A percentile compares a stretch with the other conserved stretches of the same genome.
Conservation (phyloP, 2,113 vertebrate species). For the Corapipo altera region DNA sequence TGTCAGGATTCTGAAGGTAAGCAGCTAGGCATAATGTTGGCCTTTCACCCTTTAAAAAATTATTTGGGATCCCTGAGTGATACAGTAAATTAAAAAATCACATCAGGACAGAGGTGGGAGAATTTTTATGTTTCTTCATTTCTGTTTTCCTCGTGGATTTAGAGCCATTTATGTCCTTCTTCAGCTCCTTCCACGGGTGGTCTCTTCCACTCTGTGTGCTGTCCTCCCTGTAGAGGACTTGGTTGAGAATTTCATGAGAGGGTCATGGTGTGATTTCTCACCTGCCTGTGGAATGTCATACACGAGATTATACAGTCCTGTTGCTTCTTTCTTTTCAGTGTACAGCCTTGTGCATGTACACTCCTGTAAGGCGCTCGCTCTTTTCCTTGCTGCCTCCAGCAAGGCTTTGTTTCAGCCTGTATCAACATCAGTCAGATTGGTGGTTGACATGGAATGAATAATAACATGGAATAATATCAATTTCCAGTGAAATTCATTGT, state of each 20-base stretch:
- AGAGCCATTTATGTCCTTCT: neutral
- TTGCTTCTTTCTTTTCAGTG: neutral
- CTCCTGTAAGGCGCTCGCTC: neutral
- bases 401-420: neutral
- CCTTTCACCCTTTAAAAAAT: neutral
- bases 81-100: neutral
- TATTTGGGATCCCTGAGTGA: neutral
- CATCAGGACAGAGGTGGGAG: neutral
- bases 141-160: neutral
- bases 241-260: neutral
- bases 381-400: neutral
- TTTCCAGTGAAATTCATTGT: neutral
- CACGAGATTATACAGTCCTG: rapidly evolving
- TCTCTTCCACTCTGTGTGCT: neutral
- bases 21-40: neutral
- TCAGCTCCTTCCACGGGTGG: neutral
- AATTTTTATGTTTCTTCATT: neutral
- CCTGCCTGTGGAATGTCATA: neutral
- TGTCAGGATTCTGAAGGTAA: neutral
- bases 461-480: neutral
- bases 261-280: rapidly evolving
- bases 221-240: neutral
- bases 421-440: neutral
- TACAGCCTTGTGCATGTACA: neutral
- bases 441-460: neutral